Evolutionary conservation across 2,888 invertebrate genomes (phyloP).

Genomic region (Trachelus iudaicus): DNA sequence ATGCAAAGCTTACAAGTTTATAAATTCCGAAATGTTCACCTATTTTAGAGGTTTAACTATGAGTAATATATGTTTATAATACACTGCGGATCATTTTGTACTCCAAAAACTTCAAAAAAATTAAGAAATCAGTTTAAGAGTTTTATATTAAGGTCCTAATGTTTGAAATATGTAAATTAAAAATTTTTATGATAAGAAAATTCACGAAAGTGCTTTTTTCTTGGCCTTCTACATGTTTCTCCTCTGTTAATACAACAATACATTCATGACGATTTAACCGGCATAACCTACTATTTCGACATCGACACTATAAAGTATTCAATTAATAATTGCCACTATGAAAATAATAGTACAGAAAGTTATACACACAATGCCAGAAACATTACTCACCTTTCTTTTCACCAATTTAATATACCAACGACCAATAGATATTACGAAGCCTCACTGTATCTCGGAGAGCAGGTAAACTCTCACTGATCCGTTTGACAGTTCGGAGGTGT

Average conservation of each 20-base stretch:
- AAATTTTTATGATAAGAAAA: too few species aligned
- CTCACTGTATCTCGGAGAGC: background rate
- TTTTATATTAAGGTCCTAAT: too few species aligned
- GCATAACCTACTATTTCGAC: background rate
- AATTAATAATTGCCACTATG: background rate
- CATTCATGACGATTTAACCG: background rate
- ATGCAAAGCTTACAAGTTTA: too few species aligned
- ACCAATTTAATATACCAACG: background rate
- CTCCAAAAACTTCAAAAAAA: too few species aligned
- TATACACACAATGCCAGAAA: background rate
- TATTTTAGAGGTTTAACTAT: too few species aligned
- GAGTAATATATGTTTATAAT: too few species aligned
- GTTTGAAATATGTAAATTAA: too few species aligned
- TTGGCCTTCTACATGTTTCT: too few species aligned
- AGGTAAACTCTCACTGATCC: slow-evolving; percentile 2
- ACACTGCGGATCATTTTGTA: too few species aligned
- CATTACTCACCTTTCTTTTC: background rate
- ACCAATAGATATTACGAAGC: background rate
- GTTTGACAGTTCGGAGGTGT: slow-evolving; percentile 50
- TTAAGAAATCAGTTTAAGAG: too few species aligned
- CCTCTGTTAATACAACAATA: background rate
- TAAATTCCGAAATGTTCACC: too few species aligned
- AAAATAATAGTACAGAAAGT: background rate
- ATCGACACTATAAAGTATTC: background rate
- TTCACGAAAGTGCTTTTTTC: too few species aligned